These are phyloP conservation scores for Lucifuga dentata DNA, from an alignment of 2,113 vertebrate species.

Conservation along the genomic window DNA sequence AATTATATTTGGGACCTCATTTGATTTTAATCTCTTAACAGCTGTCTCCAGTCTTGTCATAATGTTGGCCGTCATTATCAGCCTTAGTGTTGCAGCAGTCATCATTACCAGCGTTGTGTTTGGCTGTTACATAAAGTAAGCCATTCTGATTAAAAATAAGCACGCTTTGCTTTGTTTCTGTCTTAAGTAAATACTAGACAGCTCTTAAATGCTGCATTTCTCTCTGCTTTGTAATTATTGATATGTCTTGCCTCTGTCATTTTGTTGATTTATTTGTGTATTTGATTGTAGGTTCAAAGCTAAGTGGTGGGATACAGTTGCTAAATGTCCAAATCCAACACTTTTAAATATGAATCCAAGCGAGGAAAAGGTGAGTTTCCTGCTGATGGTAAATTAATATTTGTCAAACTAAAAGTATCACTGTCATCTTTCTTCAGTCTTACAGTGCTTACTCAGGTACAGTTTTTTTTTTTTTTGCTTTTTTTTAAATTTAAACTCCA, in stretches of 20 bases:
- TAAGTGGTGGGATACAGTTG: conserved; percentile 64
- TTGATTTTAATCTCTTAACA: conserved; percentile 32
- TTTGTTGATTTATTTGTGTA: conserved; percentile 9
- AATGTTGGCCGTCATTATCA: conserved; percentile 12
- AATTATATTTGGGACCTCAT: background rate
- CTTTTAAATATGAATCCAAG: conserved; percentile 16
- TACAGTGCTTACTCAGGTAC: too few relatives aligned
- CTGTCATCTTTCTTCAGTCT: too few relatives aligned
- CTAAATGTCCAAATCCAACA: conserved; percentile 47
- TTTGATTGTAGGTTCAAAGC: conserved; percentile 61
- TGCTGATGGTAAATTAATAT: background rate
- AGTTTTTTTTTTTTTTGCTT: too few relatives aligned
- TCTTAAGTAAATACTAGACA: background rate
- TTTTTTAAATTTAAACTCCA: too few relatives aligned
- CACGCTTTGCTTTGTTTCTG: background rate
- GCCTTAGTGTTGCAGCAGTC: conserved; percentile 56
- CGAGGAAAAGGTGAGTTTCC: conserved; percentile 51
- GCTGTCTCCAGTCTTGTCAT: background rate
- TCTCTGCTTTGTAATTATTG: background rate
- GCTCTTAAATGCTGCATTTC: background rate
- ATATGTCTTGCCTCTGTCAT: background rate
- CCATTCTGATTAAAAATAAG: background rate
- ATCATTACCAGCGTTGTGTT: conserved; percentile 30
- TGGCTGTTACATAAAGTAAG: conserved; percentile 69
- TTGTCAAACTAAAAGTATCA: too few relatives aligned